Conservation (phyloP, 2,113 vertebrate species). For the Dipodomys spectabilis region DNA sequence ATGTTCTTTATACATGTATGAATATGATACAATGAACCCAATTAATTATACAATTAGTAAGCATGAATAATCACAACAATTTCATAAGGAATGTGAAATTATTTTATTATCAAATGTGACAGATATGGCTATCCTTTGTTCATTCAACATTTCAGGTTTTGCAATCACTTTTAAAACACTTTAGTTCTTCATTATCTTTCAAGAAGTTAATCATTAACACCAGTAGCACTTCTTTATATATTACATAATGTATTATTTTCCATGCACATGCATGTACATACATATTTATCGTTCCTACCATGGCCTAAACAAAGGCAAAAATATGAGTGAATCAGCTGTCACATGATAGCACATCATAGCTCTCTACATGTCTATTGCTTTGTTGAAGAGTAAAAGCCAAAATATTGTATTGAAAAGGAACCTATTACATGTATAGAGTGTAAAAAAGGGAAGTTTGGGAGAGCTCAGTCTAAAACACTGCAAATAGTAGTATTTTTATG, state of each 20-base stretch:
- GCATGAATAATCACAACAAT: background rate
- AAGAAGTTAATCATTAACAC: background rate
- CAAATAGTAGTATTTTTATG: background rate
- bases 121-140: background rate
- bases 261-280: rapidly evolving
- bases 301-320: background rate
- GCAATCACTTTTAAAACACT: background rate
- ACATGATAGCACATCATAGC: background rate
- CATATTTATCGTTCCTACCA: background rate
- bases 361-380: background rate
- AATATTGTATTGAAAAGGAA: background rate
- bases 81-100: background rate
- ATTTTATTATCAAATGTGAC: background rate
- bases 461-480: background rate
- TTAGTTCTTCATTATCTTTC: background rate
- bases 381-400: background rate
- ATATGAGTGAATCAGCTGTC: background rate
- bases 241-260: background rate
- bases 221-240: background rate
- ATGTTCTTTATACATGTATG: rapidly evolving
- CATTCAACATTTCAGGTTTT: background rate
- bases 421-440: background rate
- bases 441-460: background rate
- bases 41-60: background rate
- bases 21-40: background rate